Percentiles rank a stretch among this genome's conserved stretches.
These are phyloP conservation scores for Ormyrus nitidulus DNA, from an alignment of 2,888 invertebrate genomes.

Conservation along the genomic window DNA sequence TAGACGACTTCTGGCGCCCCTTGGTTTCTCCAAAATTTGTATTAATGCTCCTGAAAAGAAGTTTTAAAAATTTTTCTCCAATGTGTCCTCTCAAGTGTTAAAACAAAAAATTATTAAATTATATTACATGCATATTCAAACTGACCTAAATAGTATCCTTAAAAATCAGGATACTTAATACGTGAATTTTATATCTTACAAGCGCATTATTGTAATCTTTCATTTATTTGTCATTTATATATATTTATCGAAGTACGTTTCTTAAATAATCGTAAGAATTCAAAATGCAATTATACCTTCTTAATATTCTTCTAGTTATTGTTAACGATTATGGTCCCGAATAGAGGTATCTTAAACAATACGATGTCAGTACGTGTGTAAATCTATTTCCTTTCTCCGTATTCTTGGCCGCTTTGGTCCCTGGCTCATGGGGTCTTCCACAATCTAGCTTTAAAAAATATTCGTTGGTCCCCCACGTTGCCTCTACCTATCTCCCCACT, in stretches of 20 bases:
- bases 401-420: conserved; percentile 12
- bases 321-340: conserved; percentile 23
- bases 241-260: neutral
- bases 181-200: no score
- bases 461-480: conserved; percentile 10
- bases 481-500: neutral
- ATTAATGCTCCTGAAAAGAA: conserved; percentile 82
- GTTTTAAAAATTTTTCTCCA: no score
- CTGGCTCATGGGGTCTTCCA: neutral
- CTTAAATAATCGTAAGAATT: neutral
- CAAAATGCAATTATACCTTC: neutral
- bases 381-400: neutral
- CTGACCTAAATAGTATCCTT: no score
- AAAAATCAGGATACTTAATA: no score
- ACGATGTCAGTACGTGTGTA: neutral
- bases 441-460: neutral
- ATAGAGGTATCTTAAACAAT: conserved; percentile 6
- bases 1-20: conserved; percentile 78
- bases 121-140: no score
- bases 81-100: no score
- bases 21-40: conserved; percentile 83
- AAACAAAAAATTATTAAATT: no score
- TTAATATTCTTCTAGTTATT: conserved; percentile 10
- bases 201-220: no score
- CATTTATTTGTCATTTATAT: neutral